Percentiles rank a stretch among this genome's conserved stretches.
These are phyloP conservation scores for Trilocha varians DNA, from an alignment of 2,888 invertebrate genomes.

Conservation along the genomic window DNA sequence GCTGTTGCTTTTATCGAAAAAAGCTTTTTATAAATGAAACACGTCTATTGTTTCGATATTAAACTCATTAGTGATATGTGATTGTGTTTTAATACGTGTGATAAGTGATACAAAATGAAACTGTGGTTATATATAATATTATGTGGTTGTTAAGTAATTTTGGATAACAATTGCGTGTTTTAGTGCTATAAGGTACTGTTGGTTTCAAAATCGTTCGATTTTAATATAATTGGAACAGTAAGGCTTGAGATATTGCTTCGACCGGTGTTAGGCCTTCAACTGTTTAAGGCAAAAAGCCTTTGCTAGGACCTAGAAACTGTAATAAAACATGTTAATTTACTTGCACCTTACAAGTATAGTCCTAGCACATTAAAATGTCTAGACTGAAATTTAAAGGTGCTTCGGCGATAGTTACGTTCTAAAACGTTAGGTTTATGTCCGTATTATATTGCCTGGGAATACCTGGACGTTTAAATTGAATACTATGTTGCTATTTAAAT, in stretches of 20 bases:
- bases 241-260: slow-evolving; percentile 24
- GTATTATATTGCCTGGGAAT: not conserved
- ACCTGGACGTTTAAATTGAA: not conserved
- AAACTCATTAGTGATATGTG: slow-evolving; percentile 6
- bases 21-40: slow-evolving; percentile 40
- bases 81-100: slow-evolving; percentile 5
- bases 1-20: slow-evolving; percentile 18
- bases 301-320: slow-evolving; percentile 1
- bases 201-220: too few relatives aligned
- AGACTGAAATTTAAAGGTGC: not conserved
- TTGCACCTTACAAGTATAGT: not conserved
- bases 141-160: slow-evolving; percentile 24
- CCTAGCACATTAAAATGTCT: not conserved
- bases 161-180: slow-evolving; percentile 12
- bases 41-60: slow-evolving; percentile 4
- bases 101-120: slow-evolving; percentile 31
- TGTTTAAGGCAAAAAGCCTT: slow-evolving; percentile 11
- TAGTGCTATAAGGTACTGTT: slow-evolving; percentile 8
- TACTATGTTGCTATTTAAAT: too few relatives aligned
- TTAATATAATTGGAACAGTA: too few relatives aligned
- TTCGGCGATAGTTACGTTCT: not conserved
- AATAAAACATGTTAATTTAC: not conserved
- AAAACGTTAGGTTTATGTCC: not conserved
- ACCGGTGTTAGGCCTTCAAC: slow-evolving; percentile 29
- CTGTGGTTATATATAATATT: slow-evolving; percentile 54